Evolutionary conservation across 2,797 vertebrate species (phyloP), one percentile per base, ranked within the genome.

Genomic region (Oryzias sinensis): DNA sequence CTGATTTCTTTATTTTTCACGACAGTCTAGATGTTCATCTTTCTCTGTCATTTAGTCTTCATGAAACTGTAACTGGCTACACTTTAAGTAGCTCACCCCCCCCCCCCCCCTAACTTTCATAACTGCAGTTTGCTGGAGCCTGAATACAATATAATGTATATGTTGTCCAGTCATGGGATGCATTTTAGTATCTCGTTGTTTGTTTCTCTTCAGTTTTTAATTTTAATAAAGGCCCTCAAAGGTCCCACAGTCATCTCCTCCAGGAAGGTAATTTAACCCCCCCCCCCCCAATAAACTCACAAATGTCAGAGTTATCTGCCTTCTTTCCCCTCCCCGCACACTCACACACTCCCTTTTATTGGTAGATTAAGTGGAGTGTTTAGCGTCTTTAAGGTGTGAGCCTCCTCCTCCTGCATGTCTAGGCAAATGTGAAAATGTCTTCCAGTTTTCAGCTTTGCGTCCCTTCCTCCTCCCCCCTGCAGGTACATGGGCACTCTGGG

Each of bases 401-500:
- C n/a, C 5, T 8, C 43, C 43, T 45, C 18, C 43, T 45, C n/a
- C 15, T 17, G 29, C 29, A 33, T 33, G 29, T 33, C 29, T 9
- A 33, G 29, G 29, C 29, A 33, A 33, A 33, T 33, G 29, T 33
- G 29, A 33, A 33, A 33, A 33, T 33, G 29, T 33, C 29, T 33
- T 11, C 17, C 16, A 7, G 43, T 4, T 1, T 56, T 18, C 2
- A 8, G 1, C 18, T 14, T 5, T 15, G 16, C 27, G 16, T 40
- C 13, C 0, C 22, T 45, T 17, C 33, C 18, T 33, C 6, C 46
- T 45, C 18, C 40, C 0, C 27, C 14, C 54, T 65, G 65, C 90
- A 98, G 97, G 96, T 96, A 96, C 93, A 97, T 98, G 96, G 94
- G 94, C 74, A 93, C 93, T 42, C 90, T 96, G 66, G 94, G 94